These are phyloP conservation scores for Holcopasites calliopsidis DNA, from an alignment of 1,140 invertebrate species.

Conservation along the genomic window DNA sequence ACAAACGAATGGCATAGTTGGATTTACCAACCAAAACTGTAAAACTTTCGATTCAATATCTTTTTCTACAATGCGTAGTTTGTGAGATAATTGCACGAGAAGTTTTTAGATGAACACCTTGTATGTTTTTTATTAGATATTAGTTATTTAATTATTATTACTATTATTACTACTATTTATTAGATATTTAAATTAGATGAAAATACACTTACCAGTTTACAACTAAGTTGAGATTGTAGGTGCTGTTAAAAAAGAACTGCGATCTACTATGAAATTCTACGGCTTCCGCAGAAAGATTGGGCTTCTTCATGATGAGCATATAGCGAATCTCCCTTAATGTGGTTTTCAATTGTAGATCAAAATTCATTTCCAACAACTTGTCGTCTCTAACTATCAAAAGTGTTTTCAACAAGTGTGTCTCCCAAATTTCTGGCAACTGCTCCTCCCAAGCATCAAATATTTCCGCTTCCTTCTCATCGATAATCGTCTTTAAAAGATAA, in stretches of 20 bases:
- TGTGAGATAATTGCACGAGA: no score
- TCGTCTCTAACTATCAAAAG: slow-evolving; percentile 59
- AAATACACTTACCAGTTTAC: slow-evolving; percentile 63
- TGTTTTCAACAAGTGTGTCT: slow-evolving; percentile 53
- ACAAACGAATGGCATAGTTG: no score
- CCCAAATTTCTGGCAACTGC: slow-evolving; percentile 54
- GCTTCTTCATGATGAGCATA: slow-evolving; percentile 82
- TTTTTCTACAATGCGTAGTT: no score
- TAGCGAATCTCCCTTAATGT: slow-evolving; percentile 83
- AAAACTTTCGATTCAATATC: no score
- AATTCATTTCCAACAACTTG: slow-evolving; percentile 62
- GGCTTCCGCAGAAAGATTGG: slow-evolving; percentile 81
- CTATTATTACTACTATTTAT: no score
- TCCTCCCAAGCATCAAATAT: slow-evolving; percentile 67
- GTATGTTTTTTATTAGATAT: no score
- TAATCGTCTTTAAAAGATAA: slow-evolving; percentile 52
- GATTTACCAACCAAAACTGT: no score
- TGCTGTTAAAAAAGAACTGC: slow-evolving; percentile 62
- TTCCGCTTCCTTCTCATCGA: slow-evolving; percentile 54
- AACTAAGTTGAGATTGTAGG: slow-evolving; percentile 65
- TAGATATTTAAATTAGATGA: not conserved
- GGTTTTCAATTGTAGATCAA: slow-evolving; percentile 68
- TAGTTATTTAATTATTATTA: no score
- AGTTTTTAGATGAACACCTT: no score
- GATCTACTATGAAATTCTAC: slow-evolving; percentile 76